Conservation (phyloP, 2,797 vertebrate genomes). For the Periophthalmus magnuspinnatus region DNA sequence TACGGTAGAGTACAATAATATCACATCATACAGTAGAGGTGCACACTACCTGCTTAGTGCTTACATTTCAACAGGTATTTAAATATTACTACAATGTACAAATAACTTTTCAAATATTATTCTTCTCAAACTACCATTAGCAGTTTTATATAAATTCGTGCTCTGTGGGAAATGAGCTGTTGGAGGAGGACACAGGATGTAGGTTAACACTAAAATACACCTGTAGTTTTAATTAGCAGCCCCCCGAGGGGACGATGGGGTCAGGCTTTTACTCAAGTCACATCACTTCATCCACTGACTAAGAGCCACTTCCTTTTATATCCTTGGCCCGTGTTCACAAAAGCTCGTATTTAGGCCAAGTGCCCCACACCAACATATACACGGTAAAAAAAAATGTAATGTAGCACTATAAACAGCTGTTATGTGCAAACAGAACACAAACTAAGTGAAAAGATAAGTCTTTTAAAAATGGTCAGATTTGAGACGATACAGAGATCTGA, state of each 20-base stretch:
- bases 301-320: constrained; percentile 68
- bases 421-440: too few relatives aligned
- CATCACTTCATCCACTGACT: constrained; percentile 48
- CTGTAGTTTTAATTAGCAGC: constrained; percentile 42
- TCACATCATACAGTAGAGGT: too few relatives aligned
- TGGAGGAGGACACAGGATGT: constrained; percentile 38
- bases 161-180: constrained; percentile 27
- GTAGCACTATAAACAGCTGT: too few relatives aligned
- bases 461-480: neutral
- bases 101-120: neutral
- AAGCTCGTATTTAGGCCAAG: constrained; percentile 59
- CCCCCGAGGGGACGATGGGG: constrained; percentile 36
- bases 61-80: too few relatives aligned
- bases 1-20: too few relatives aligned
- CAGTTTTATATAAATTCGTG: constrained; percentile 20
- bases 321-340: constrained; percentile 48
- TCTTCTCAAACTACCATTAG: neutral
- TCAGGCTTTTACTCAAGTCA: constrained; percentile 24
- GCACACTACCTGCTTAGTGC: too few relatives aligned
- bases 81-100: neutral
- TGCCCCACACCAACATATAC: constrained; percentile 43
- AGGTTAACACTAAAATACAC: constrained; percentile 58
- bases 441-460: too few relatives aligned
- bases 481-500: too few relatives aligned
- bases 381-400: too few relatives aligned